A percentile compares a stretch with the other conserved stretches of the same genome.
These are phyloP conservation scores for Stichodactyla helianthus DNA, from an alignment of 64 coral and sea anemone species.

Conservation along the genomic window DNA sequence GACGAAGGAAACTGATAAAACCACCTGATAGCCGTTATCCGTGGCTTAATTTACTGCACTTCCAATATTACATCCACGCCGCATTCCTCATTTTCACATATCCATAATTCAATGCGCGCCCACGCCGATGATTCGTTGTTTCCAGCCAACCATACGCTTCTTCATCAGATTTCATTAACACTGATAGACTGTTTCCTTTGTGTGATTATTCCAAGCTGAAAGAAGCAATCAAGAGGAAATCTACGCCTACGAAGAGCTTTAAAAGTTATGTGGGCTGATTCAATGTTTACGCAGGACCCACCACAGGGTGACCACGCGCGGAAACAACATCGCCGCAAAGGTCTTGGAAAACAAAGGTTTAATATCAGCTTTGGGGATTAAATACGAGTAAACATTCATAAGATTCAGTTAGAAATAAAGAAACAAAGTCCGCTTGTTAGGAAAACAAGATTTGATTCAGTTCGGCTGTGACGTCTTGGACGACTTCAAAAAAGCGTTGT, in stretches of 20 bases:
- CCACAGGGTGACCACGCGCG: slow-evolving; percentile 17
- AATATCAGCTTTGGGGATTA: background rate
- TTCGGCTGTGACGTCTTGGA: too few relatives aligned
- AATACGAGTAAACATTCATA: background rate
- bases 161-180: background rate
- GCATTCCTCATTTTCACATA: background rate
- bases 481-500: too few relatives aligned
- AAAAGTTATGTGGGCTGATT: background rate
- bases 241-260: background rate
- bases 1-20: background rate
- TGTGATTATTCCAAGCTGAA: slow-evolving; percentile 1
- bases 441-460: background rate
- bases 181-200: slow-evolving; percentile 9
- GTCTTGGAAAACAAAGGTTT: background rate
- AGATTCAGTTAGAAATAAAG: background rate
- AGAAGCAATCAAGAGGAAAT: slow-evolving; percentile 17
- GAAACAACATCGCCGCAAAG: background rate
- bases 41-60: background rate
- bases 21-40: background rate
- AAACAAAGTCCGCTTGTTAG: background rate
- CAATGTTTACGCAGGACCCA: background rate
- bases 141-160: background rate
- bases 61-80: background rate
- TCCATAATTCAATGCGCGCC: slow-evolving; percentile 9
- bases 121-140: background rate